Conservation (phyloP, 2,797 vertebrate species). For the Austrolebias charrua region DNA sequence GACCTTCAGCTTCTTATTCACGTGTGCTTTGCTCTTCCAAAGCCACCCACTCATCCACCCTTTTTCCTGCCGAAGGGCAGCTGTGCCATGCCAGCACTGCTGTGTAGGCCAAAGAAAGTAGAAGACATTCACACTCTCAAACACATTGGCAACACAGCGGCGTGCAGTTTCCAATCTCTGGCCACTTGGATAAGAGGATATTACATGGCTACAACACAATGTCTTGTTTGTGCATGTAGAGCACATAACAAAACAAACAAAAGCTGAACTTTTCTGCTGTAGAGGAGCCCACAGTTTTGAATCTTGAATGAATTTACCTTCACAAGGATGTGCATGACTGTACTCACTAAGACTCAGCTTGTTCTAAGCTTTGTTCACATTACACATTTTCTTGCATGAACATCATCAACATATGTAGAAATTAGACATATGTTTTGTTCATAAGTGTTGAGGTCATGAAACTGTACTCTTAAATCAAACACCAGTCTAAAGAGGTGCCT, state of each 20-base stretch:
- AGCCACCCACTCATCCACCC: conserved; percentile 60
- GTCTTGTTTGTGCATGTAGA: conserved; percentile 2
- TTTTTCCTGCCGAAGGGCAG: conserved; percentile 59
- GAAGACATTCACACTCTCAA: conserved; percentile 17
- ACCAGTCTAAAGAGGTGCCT: neutral
- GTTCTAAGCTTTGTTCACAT: conserved; percentile 4
- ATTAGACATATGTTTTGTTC: conserved; percentile 20
- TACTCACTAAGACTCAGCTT: conserved; percentile 24
- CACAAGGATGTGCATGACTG: conserved; percentile 5
- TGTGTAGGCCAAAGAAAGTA: conserved; percentile 53
- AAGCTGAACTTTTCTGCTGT: conserved; percentile 39
- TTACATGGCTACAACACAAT: conserved; percentile 46
- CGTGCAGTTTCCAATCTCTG: conserved; percentile 36
- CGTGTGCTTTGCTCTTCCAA: conserved; percentile 56
- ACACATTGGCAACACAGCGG: conserved; percentile 18
- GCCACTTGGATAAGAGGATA: conserved; percentile 31
- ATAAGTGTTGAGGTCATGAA: neutral
- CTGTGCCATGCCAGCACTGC: conserved; percentile 49
- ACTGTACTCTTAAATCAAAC: too few relatives aligned
- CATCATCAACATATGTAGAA: conserved; percentile 17
- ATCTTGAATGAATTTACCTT: conserved; percentile 40
- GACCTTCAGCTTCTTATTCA: conserved; percentile 41
- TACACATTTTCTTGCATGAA: conserved; percentile 6
- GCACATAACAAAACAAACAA: conserved; percentile 28
- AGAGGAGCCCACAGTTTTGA: conserved; percentile 33